A percentile compares a stretch with the other conserved stretches of the same genome.
phyloP scores from a whole-genome alignment of 2,113 vertebrate genomes.

The Triplophysa siluroides region DNA sequence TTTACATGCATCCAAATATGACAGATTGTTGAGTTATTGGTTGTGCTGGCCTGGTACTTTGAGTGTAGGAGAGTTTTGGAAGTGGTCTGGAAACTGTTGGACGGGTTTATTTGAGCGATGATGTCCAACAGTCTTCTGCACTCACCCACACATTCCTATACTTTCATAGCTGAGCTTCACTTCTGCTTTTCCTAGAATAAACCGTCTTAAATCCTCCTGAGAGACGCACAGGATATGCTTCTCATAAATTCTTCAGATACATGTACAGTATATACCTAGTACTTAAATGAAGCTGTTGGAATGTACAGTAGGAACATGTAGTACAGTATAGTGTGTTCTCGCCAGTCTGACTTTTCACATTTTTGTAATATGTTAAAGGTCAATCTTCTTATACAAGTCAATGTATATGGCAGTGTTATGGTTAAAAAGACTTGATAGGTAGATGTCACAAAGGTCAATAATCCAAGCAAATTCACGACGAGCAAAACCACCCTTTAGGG shows the following conservation, averaged over 20 bases:
- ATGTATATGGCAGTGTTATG: too few relatives aligned
- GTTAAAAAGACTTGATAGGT: too few relatives aligned
- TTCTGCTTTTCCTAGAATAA: slow-evolving; percentile 11
- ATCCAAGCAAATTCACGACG: too few relatives aligned
- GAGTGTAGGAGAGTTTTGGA: slow-evolving; percentile 4
- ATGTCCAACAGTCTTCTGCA: slow-evolving; percentile 27
- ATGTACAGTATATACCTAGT: too few relatives aligned
- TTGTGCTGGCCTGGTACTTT: background rate
- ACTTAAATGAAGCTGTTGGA: too few relatives aligned
- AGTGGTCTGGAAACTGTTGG: slow-evolving; percentile 25
- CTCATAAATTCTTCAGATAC: background rate
- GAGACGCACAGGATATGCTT: background rate
- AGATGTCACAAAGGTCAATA: too few relatives aligned
- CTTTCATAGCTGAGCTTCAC: background rate
- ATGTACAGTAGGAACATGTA: too few relatives aligned
- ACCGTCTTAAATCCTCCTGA: background rate
- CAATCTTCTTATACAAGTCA: too few relatives aligned
- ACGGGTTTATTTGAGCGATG: slow-evolving; percentile 10
- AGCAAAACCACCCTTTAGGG: too few relatives aligned
- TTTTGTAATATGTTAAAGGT: too few relatives aligned
- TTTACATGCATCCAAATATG: background rate
- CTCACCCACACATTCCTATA: slow-evolving; percentile 25
- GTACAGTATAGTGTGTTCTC: too few relatives aligned
- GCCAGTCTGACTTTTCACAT: too few relatives aligned
- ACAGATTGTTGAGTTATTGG: slow-evolving; percentile 11